phyloP scores from a whole-genome alignment of 2,113 vertebrate genomes.

The Leptocoma aspasia region DNA sequence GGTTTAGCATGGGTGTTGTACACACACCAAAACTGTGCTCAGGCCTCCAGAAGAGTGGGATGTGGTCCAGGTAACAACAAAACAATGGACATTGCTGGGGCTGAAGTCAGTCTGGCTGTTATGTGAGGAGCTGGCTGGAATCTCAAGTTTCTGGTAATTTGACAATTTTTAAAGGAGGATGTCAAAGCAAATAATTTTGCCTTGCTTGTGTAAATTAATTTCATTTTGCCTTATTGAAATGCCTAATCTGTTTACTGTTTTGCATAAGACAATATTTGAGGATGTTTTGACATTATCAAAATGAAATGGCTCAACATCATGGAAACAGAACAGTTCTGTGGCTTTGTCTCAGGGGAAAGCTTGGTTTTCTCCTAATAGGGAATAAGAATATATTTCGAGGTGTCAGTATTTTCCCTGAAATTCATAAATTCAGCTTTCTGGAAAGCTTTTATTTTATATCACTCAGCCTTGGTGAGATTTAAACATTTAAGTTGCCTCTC shows the following conservation, averaged over 20 bases:
- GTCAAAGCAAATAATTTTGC: neutral
- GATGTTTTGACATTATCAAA: neutral
- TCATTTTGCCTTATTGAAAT: neutral
- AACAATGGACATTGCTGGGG: neutral
- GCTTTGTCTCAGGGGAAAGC: neutral
- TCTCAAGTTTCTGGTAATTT: neutral
- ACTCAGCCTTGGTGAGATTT: neutral
- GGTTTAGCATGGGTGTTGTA: accelerated
- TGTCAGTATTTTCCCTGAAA: neutral
- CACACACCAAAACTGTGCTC: neutral
- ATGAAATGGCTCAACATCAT: neutral
- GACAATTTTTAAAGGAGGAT: neutral
- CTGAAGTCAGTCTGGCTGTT: neutral
- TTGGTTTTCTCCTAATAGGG: neutral
- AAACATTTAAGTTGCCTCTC: neutral
- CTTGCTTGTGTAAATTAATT: neutral
- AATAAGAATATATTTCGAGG: neutral
- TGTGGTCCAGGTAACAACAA: neutral
- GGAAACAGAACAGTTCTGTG: neutral
- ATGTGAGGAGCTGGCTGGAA: neutral
- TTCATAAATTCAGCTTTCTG: neutral
- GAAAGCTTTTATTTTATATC: neutral
- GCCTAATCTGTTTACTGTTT: neutral
- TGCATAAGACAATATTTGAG: neutral
- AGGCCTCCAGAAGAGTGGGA: neutral